Evolutionary conservation across 2,797 vertebrate genomes (phyloP), one percentile per base, ranked within the genome.

Genomic region (Liparis tanakae): DNA sequence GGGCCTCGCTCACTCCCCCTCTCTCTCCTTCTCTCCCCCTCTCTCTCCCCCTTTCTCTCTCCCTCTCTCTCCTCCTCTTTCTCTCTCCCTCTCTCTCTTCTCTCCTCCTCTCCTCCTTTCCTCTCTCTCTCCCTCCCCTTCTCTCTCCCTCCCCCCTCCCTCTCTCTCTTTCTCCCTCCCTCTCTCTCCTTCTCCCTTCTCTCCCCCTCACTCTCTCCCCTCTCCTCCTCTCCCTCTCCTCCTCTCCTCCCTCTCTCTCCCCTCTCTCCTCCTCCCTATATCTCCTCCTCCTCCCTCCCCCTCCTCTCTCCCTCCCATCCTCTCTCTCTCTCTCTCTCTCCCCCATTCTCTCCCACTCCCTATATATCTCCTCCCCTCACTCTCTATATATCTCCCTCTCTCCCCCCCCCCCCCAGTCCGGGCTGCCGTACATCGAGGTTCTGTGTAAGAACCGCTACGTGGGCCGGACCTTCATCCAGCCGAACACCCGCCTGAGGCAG

Each of bases 401-500:
- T 30, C 25, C 58, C 25, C 8, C 44, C 3, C 17, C 10, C 22
- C 80, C 79, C n/a, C 87, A 99, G 98, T 95, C 96, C 5, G 96
- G 97, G 30, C 92, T 99, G 70, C 97, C 97, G 0, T 99, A 99
- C 8, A 94, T 97, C 14, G 98, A 99, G 87, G 98, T 99, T 44
- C 92, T 99, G 25, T 99, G 98, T 89, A 99, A 99, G 94, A 99
- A 99, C 79, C 95, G 98, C 0, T 99, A 99, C 0, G 98, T 99
- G 0, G 98, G 98, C 54, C 95, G 98, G 89, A 99, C 98, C 0
- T 99, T 99, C 66, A 99, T 99, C 89, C 97, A 99, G 76, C 98
- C 98, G 67, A 99, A 99, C 46, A 98, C 98, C 85, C 96, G 97
- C 30, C 78, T 99, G 86, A 95, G 98, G 81, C 98, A 99, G 37